phyloP scores from a whole-genome alignment of 1,140 invertebrate genomes.

The Drosophila lowei region DNA sequence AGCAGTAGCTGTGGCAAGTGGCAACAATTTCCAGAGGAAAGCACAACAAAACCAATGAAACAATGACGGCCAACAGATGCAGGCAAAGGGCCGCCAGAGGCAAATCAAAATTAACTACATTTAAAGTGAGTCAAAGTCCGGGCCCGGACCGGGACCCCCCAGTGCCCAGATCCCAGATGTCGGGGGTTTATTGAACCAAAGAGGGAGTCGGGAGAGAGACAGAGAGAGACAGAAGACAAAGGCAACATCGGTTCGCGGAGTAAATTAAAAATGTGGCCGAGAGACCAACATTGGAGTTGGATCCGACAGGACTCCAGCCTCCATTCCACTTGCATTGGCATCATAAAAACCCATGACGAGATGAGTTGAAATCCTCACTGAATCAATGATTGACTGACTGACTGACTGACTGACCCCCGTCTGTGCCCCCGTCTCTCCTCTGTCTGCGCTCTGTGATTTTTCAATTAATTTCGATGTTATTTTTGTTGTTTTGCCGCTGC shows the following conservation, averaged over 20 bases:
- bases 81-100: conserved; percentile 17
- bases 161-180: conserved; percentile 8
- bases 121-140: conserved; percentile 50
- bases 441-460: conserved; percentile 61
- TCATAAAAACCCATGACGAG: conserved; percentile 65
- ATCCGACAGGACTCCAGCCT: background rate
- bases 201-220: conserved; percentile 9
- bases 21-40: conserved; percentile 4
- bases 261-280: conserved; percentile 76
- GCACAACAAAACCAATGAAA: conserved; percentile 7
- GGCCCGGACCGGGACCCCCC: background rate
- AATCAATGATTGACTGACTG: conserved; percentile 8
- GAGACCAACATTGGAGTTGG: too few species aligned
- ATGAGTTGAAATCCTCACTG: conserved; percentile 32
- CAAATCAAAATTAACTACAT: conserved; percentile 75
- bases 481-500: conserved; percentile 35
- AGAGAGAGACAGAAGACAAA: conserved; percentile 26
- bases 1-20: background rate
- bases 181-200: conserved; percentile 67
- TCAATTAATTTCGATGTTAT: conserved; percentile 73
- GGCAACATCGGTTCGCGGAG: conserved; percentile 38
- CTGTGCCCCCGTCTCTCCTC: background rate
- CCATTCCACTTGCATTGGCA: conserved; percentile 40
- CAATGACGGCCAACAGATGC: conserved; percentile 14
- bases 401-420: conserved; percentile 19